Percentiles rank a stretch among this genome's conserved stretches.
phyloP scores from a whole-genome alignment of 2,888 invertebrate species.

The Teleogryllus oceanicus region DNA sequence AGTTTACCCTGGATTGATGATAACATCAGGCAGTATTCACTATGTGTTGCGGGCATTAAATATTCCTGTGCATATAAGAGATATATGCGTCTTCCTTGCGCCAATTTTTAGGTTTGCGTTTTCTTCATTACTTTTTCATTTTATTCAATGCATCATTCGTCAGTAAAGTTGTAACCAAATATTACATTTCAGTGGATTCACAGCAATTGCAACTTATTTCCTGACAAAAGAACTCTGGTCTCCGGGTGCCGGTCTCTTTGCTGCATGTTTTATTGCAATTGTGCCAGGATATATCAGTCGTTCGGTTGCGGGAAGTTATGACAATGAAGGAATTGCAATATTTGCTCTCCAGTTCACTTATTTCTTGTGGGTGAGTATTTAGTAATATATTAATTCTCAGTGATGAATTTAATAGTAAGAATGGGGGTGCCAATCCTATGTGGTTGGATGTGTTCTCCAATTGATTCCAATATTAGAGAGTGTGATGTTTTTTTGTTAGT shows the following conservation, averaged over 20 bases:
- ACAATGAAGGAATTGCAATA: conserved; percentile 99
- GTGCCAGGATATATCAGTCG: conserved; percentile 98
- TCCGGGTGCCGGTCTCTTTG: conserved; percentile 92
- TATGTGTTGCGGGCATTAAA: conserved; percentile 85
- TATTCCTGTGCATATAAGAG: conserved; percentile 96
- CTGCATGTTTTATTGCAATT: conserved; percentile 98
- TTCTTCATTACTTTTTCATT: neutral
- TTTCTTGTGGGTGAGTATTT: conserved; percentile 78
- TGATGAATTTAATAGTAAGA: too few relatives aligned
- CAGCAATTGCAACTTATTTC: conserved; percentile 95
- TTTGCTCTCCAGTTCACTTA: conserved; percentile 99
- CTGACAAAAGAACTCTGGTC: conserved; percentile 98
- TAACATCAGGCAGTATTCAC: conserved; percentile 96
- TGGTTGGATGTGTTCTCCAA: too few relatives aligned
- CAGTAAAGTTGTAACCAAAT: neutral
- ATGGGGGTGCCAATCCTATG: too few relatives aligned
- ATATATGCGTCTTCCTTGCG: conserved; percentile 97
- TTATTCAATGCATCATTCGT: too few relatives aligned
- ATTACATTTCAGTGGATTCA: conserved; percentile 76
- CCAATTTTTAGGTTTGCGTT: conserved; percentile 83
- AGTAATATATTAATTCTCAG: too few relatives aligned
- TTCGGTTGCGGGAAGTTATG: conserved; percentile 98
- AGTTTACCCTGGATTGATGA: conserved; percentile 98
- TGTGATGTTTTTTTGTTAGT: too few relatives aligned
- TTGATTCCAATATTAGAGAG: too few relatives aligned